These are phyloP conservation scores for Endomychus coccineus DNA, from an alignment of 2,888 invertebrate species.

Conservation along the genomic window DNA sequence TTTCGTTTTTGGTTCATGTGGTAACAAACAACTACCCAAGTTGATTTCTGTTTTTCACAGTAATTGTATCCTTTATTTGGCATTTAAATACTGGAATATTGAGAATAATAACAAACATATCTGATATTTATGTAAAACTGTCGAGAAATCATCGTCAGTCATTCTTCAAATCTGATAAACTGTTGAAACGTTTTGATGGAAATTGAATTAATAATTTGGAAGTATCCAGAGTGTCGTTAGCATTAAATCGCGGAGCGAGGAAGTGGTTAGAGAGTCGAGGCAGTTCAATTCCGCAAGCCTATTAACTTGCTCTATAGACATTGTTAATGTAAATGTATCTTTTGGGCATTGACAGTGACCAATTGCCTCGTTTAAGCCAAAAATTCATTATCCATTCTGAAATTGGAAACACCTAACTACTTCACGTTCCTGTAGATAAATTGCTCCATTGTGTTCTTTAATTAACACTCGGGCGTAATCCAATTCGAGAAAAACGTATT, in stretches of 20 bases:
- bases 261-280: slow-evolving; percentile 2
- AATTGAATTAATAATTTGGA: slow-evolving; percentile 13
- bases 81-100: too few species aligned
- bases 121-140: too few species aligned
- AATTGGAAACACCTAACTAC: slow-evolving; percentile 38
- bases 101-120: too few species aligned
- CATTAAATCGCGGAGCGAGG: slow-evolving; percentile 12
- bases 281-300: slow-evolving; percentile 23
- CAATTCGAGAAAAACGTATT: slow-evolving; percentile 29
- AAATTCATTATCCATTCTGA: slow-evolving; percentile 38
- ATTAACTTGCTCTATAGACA: slow-evolving; percentile 38
- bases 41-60: too few species aligned
- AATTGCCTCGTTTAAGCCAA: slow-evolving; percentile 37
- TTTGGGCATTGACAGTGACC: slow-evolving; percentile 40
- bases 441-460: slow-evolving; percentile 35
- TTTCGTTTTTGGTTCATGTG: too few species aligned
- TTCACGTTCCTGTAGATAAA: slow-evolving; percentile 30
- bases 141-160: too few species aligned
- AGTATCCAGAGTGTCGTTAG: slow-evolving; percentile 15
- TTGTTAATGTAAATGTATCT: slow-evolving; percentile 40
- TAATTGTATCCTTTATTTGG: too few species aligned
- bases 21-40: too few species aligned
- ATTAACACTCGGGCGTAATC: slow-evolving; percentile 26
- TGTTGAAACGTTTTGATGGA: too few species aligned
- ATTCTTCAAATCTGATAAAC: too few species aligned